Evolutionary conservation across 1,140 invertebrate species (phyloP).

Genomic region (Lepidotrigona ventralis): DNA sequence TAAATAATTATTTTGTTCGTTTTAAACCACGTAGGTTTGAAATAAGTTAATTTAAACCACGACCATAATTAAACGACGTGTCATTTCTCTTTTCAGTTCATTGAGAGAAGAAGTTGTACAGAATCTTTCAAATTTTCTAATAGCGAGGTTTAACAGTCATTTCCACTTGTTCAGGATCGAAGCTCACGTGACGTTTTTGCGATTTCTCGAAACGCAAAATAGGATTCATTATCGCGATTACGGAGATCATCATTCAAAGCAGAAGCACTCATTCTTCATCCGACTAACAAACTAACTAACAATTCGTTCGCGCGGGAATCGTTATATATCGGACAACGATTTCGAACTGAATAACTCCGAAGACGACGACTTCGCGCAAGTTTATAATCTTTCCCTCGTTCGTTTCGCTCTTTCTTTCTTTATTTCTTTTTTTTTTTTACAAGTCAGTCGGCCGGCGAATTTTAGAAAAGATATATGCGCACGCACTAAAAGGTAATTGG

Average conservation of each 20-base stretch:
- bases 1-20: no score
- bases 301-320: slow-evolving; percentile 62
- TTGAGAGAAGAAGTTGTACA: no score
- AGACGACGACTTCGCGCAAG: neutral
- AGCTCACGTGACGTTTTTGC: slow-evolving; percentile 47
- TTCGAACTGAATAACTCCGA: slow-evolving; percentile 7
- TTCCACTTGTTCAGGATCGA: neutral
- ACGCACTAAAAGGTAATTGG: slow-evolving; percentile 54
- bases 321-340: slow-evolving; percentile 59
- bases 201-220: slow-evolving; percentile 44
- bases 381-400: neutral
- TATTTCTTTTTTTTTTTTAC: neutral
- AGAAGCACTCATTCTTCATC: slow-evolving; percentile 48
- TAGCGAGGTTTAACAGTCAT: neutral
- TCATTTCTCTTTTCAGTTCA: no score
- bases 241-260: slow-evolving; percentile 61
- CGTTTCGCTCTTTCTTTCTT: neutral
- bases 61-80: no score
- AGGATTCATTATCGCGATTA: slow-evolving; percentile 58
- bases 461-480: neutral
- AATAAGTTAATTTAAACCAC: no score
- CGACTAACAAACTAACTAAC: slow-evolving; percentile 63
- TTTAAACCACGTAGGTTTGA: no score
- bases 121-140: no score
- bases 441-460: neutral